Evolutionary conservation across 2,888 invertebrate genomes (phyloP).

Genomic region (Drosophila vallismaia): DNA sequence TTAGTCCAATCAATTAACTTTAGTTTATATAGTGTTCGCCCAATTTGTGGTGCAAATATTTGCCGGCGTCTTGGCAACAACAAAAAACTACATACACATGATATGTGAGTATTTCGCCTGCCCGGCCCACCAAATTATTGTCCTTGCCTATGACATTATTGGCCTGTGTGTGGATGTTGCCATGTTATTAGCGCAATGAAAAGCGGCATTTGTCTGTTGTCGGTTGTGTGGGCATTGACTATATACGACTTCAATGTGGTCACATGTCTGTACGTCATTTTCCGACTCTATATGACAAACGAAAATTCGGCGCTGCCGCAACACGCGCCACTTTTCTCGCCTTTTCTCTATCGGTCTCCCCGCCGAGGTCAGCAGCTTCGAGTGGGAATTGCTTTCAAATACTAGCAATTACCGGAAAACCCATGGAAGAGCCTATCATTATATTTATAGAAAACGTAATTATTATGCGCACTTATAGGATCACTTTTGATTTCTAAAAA

Average conservation of each 20-base stretch:
- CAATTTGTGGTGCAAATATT: constrained; percentile 49
- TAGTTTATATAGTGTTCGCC: constrained; percentile 12
- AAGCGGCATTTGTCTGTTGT: constrained; percentile 46
- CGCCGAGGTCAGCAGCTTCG: constrained; percentile 14
- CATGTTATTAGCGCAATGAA: constrained; percentile 53
- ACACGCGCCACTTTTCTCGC: constrained; percentile 28
- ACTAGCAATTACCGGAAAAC: constrained; percentile 19
- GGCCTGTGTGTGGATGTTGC: constrained; percentile 46
- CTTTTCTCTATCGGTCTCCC: constrained; percentile 6
- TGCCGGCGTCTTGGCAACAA: constrained; percentile 42
- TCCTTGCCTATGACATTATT: constrained; percentile 39
- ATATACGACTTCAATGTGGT: constrained; percentile 49
- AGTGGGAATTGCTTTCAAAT: constrained; percentile 7
- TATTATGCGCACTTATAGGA: constrained; percentile 2
- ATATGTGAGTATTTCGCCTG: constrained; percentile 5
- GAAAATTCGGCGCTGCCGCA: constrained; percentile 3
- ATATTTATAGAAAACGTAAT: constrained; percentile 19
- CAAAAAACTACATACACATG: constrained; percentile 7
- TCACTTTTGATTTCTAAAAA: neutral
- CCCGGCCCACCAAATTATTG: constrained; percentile 42
- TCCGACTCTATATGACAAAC: constrained; percentile 43
- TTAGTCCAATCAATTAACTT: constrained; percentile 39
- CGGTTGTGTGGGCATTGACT: constrained; percentile 56
- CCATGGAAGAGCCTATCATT: constrained; percentile 10
- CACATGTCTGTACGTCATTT: constrained; percentile 54